Evolutionary conservation across 2,888 invertebrate genomes (phyloP), one percentile per base, ranked within the genome.

Genomic region (Chymomyza procnemis): DNA sequence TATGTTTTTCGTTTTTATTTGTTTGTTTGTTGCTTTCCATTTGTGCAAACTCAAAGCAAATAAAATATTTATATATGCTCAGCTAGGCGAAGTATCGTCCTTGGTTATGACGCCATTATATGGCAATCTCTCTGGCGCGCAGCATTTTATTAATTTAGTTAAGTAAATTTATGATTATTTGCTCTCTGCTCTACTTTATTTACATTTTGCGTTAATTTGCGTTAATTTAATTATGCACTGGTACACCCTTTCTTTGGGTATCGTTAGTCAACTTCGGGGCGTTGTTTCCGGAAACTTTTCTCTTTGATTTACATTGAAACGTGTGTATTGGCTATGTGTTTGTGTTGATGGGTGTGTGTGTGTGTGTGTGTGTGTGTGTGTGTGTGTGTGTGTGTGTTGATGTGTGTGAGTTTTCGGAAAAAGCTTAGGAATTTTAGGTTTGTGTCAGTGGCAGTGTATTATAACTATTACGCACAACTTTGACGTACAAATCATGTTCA

Each of bases 171-270:
- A 26, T 50, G 26, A 30, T 50, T 12, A n/a, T 9, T 12, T 50
- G 47, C 30, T 30, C 30, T 4, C 18, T 14, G 18, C 9, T 48
- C 12, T 41, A 65, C 66, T 67, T 63, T 79, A 72, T 79, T 81
- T 73, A 67, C 75, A 77, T 75, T 71, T 73, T 64, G 71, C 69
- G 67, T 12, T 34, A 34, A 34, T 34, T 34, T 34, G 34, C 12
- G 6, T 79, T 82, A 77, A 77, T 79, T 82, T 75, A 79, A 75
- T 79, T 68, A 79, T 71, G 61, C 73, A 77, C 82, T 82, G 12
- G 12, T 41, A 5, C 34, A 12, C 2, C 34, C 34, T 12, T 41
- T 41, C 34, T 12, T n/a, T n/a, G n/a, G n/a, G n/a, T 12, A 12
- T 41, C 34, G 12, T 12, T 12, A n/a, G 34, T 41, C 34, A 41